These are phyloP conservation scores for Odontomachus brunneus DNA, from an alignment of 1,140 invertebrate species.

Conservation along the genomic window DNA sequence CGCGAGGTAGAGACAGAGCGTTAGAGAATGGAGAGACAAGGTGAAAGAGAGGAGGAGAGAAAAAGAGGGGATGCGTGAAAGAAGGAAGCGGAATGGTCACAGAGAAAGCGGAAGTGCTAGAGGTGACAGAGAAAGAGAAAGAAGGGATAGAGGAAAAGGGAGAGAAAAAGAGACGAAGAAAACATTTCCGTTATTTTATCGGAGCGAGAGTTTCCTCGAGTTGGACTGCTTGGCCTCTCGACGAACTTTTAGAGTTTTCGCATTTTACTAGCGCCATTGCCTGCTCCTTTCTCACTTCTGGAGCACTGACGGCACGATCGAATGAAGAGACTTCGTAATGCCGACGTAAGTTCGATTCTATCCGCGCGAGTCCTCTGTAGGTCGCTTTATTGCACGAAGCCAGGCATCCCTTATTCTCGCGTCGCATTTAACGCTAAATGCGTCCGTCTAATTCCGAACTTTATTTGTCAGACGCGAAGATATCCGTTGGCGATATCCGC, in stretches of 20 bases:
- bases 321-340: conserved; percentile 43
- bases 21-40: neutral
- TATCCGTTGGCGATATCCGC: neutral
- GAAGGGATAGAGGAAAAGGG: neutral
- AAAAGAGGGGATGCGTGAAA: neutral
- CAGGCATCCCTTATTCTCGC: neutral
- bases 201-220: conserved; percentile 18
- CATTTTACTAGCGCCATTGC: conserved; percentile 49
- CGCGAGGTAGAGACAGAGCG: neutral
- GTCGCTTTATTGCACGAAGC: neutral
- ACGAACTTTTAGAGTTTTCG: conserved; percentile 70
- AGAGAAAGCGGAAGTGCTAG: conserved; percentile 37
- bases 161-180: conserved; percentile 23
- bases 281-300: conserved; percentile 43
- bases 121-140: neutral
- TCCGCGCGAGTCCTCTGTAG: neutral
- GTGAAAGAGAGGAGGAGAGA: neutral
- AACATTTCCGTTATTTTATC: conserved; percentile 65
- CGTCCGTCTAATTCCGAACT: neutral
- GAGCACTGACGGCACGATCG: conserved; percentile 15
- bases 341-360: conserved; percentile 28
- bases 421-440: neutral
- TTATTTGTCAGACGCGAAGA: neutral
- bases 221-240: conserved; percentile 45
- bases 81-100: neutral